Evolutionary conservation across 2,888 invertebrate species (phyloP), one percentile per base, ranked within the genome.

Genomic region (Epistrophe grossulariae): DNA sequence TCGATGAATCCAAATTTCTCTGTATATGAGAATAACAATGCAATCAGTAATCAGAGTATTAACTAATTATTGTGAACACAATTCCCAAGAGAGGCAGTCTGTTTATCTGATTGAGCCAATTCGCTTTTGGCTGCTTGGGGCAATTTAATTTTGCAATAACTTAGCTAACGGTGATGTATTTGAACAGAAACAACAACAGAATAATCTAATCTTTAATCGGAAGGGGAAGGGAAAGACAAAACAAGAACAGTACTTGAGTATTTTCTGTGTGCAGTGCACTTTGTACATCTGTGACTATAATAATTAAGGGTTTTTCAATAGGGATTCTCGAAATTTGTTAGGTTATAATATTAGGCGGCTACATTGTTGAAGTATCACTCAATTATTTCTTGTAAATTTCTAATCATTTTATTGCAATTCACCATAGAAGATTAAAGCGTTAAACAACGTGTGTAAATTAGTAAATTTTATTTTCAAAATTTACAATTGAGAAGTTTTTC

Each of bases 21-120:
- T 52, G 19, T 50, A 13, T 48, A 60, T 72, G 80, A 50, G 40
- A 19, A 77, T 72, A 80, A 81, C 81, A 85, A 81, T 85, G 73
- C 79, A 76, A 81, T 81, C 68, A 70, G 52, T 52, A 38, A 70
- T 70, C 78, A 55, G 48, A 78, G 70, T 70, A 85, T 85, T 85
- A 85, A 74, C 68, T 81, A 81, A 80, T 85, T 81, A 81, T 81
- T 70, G 17, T 19, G 35, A 28, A 48, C 40, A 68, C 60, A 77
- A 77, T 66, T 48, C 50, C 5, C 60, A 24, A n/a, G 55, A 11
- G 50, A 24, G 24, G 6, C n/a, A 31, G 38, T 13, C 2, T 55
- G n/a, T 62, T 43, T 71, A 82, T 64, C 70, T 35, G 48, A 40
- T 72, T 77, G 48, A 40, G 35, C 11, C 17, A 10, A 60, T 55